These are phyloP conservation scores for Amblyornis subalaris DNA, from an alignment of 2,113 vertebrate genomes.

Conservation along the genomic window DNA sequence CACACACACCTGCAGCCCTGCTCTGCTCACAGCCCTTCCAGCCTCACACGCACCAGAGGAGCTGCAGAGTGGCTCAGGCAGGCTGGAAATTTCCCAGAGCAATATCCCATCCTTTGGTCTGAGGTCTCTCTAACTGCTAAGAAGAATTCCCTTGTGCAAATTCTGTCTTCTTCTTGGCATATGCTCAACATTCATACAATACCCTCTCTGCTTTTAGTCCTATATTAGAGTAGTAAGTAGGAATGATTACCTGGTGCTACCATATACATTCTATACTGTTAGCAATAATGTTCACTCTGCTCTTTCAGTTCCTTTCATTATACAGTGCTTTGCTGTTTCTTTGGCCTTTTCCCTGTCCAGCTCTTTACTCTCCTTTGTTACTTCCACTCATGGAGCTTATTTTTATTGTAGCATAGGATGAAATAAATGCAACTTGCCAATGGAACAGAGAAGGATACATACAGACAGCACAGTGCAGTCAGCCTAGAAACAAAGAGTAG, in stretches of 20 bases:
- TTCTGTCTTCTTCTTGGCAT: not conserved
- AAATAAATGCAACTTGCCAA: not conserved
- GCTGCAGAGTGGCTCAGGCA: not conserved
- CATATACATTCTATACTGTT: not conserved
- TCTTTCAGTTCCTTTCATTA: not conserved
- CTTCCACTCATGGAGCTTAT: accelerated
- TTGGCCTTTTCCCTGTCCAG: not conserved
- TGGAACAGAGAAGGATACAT: not conserved
- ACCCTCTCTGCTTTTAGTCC: accelerated
- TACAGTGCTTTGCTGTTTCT: not conserved
- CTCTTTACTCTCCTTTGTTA: not conserved
- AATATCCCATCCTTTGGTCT: not conserved
- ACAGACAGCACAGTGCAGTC: not conserved
- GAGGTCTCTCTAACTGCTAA: not conserved
- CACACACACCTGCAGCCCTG: not conserved
- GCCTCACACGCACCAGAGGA: accelerated
- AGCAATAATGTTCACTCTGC: not conserved
- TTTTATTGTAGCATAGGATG: not conserved
- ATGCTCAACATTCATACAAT: not conserved
- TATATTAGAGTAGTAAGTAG: not conserved
- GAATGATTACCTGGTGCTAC: not conserved
- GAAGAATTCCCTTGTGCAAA: not conserved
- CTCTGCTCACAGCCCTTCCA: not conserved
- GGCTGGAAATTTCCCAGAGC: not conserved
- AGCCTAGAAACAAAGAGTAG: not conserved